These are phyloP conservation scores for Notolabrus celidotus DNA, from an alignment of 2,797 vertebrate genomes.

Conservation along the genomic window DNA sequence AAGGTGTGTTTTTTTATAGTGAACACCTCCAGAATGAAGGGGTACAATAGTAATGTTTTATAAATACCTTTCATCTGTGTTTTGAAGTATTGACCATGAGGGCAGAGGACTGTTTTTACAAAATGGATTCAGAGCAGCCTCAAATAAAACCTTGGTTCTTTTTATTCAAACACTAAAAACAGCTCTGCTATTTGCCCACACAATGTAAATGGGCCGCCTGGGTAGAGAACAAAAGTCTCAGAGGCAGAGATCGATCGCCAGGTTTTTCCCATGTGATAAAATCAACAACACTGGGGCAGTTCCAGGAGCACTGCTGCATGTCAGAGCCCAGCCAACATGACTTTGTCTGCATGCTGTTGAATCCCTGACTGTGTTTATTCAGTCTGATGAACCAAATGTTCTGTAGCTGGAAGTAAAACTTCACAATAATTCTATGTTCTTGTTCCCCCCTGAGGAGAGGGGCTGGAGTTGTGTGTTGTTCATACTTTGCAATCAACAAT, in stretches of 20 bases:
- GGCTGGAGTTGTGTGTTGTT: slow-evolving; percentile 5
- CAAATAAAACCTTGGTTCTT: not conserved
- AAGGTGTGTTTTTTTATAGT: not conserved
- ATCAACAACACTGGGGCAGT: slow-evolving; percentile 11
- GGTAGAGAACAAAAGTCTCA: slow-evolving; percentile 8
- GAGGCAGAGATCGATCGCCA: slow-evolving; percentile 35
- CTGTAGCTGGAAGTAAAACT: slow-evolving; percentile 29
- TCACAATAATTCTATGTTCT: slow-evolving; percentile 40
- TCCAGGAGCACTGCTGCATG: slow-evolving; percentile 23
- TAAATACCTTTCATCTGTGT: not conserved
- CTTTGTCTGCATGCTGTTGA: slow-evolving; percentile 19
- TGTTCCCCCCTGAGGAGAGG: slow-evolving; percentile 10
- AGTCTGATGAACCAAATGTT: slow-evolving; percentile 10
- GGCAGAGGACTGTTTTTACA: not conserved
- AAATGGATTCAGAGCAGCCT: not conserved
- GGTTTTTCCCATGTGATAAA: slow-evolving; percentile 28
- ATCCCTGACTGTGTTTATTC: slow-evolving; percentile 18
- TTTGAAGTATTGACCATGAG: slow-evolving; percentile 20
- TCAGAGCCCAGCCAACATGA: slow-evolving; percentile 15
- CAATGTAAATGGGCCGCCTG: slow-evolving; percentile 30
- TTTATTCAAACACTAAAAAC: slow-evolving; percentile 1
- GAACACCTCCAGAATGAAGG: not conserved
- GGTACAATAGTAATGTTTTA: not conserved
- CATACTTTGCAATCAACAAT: slow-evolving; percentile 8
- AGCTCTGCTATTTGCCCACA: slow-evolving; percentile 1